Evolutionary conservation across 2,888 invertebrate genomes (phyloP).

Genomic region (Yponomeuta evonymella): DNA sequence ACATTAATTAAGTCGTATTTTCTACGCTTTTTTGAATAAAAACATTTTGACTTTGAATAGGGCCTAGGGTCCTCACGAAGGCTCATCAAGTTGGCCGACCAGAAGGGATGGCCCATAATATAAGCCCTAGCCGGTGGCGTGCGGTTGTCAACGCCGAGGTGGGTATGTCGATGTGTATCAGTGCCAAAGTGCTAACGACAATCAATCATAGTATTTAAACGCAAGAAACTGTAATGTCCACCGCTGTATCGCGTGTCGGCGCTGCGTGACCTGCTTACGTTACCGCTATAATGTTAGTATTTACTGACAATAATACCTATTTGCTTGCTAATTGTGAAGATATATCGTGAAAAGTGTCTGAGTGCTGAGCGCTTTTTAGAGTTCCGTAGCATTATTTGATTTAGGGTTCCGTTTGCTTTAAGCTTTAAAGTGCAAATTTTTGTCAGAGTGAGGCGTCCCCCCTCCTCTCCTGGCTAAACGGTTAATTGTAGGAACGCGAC

Average conservation of each 20-base stretch:
- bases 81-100: too few species aligned
- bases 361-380: too few species aligned
- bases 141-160: background rate
- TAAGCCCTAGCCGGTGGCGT: background rate
- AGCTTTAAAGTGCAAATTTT: too few species aligned
- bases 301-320: background rate
- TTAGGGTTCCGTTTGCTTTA: too few species aligned
- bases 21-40: background rate
- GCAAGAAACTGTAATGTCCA: conserved; percentile 41
- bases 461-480: too few species aligned
- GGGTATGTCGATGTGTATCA: conserved; percentile 4
- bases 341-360: too few species aligned
- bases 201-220: conserved; percentile 54
- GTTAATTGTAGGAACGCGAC: too few species aligned
- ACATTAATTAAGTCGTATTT: too few species aligned
- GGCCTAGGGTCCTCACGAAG: background rate
- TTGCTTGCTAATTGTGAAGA: background rate
- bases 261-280: conserved; percentile 41
- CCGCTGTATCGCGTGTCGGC: conserved; percentile 51
- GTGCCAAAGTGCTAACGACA: conserved; percentile 47
- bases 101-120: too few species aligned
- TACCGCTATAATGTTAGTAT: background rate
- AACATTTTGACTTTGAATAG: background rate
- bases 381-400: too few species aligned
- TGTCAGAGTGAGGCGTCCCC: too few species aligned